These are phyloP conservation scores for Acropora tenuis DNA, from an alignment of 64 coral and sea anemone genomes.

Conservation along the genomic window DNA sequence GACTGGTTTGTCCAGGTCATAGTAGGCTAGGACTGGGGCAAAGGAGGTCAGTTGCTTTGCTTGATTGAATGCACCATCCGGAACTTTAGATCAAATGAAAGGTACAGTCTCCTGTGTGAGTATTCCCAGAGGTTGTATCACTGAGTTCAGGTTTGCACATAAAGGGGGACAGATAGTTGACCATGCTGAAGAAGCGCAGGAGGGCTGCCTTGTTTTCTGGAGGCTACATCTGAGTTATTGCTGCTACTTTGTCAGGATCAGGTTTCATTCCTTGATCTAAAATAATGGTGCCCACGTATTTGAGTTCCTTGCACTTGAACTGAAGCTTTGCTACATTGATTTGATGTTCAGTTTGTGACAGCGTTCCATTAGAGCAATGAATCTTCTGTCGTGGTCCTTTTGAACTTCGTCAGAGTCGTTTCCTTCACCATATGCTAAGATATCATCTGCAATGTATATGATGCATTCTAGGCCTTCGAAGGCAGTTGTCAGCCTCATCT, in stretches of 20 bases:
- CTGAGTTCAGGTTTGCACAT: conserved; percentile 28
- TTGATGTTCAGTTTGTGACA: no score
- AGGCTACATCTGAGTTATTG: conserved; percentile 43
- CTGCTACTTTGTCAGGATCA: conserved; percentile 56
- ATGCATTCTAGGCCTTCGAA: no score
- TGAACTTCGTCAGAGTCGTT: no score
- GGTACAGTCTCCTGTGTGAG: conserved; percentile 52
- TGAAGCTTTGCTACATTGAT: no score
- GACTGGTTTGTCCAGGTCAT: conserved; percentile 51
- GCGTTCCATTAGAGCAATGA: no score
- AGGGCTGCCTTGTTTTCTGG: conserved; percentile 47
- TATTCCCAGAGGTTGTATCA: conserved; percentile 26
- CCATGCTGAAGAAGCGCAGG: conserved; percentile 41
- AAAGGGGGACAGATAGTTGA: conserved; percentile 21
- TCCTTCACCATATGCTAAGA: no score
- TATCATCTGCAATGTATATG: no score
- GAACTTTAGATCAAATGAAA: conserved; percentile 33
- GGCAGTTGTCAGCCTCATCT: no score
- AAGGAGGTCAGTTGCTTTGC: conserved; percentile 62
- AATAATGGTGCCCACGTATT: not conserved
- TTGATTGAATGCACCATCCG: conserved; percentile 65
- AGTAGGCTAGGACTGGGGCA: conserved; percentile 50
- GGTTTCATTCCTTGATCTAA: conserved; percentile 34
- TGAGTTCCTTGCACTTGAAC: no score
- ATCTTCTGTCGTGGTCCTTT: no score